Evolutionary conservation across 2,113 vertebrate species (phyloP), one percentile per base, ranked within the genome.

Genomic region (Syngnathus floridae): DNA sequence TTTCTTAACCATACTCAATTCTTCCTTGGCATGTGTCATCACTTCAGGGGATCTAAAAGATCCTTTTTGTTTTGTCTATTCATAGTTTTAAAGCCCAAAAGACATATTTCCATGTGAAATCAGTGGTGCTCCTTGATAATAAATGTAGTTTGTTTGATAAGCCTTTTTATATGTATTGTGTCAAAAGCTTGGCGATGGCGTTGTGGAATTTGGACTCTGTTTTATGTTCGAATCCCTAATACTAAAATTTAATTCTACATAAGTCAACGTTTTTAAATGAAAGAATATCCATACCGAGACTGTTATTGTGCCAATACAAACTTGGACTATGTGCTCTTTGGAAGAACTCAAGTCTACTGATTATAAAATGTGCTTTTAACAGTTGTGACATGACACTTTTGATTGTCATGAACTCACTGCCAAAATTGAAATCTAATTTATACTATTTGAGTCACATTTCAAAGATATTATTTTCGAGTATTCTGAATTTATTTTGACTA

Each of bases 281-380:
- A 66, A 71, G 3, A 71, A 62, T n/a, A 67, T 70, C 62, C 71
- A 68, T 64, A 70, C 36, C 63, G 76, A 55, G 63, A 57, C 35
- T 65, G 54, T 48, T 52, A 22, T 56, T 59, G 54, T 66, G 76
- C 76, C 69, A 76, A 43, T 43, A 45, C 51, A 71, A 56, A 66
- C 54, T 65, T 75, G 74, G 60, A 67, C 59, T 1, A 11, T 59
- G 26, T 7, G 45, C 48, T 45, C 31, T 41, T 51, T 31, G 45
- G 60, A 46, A 17, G 2, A 46, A 67, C 69, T 37, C 17, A 41
- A 59, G 43, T 36, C 49, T 62, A 61, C 10, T 51, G 58, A 62
- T 46, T 63, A 41, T 45, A 66, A 38, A 67, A 55, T 52, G 38
- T 64, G 48, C 70, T 64, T 59, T 48, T 35, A 69, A 69, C 52